Percentiles rank a stretch among this genome's conserved stretches.
phyloP scores from a whole-genome alignment of 2,888 invertebrate genomes.

The Drosophila aldrichi region DNA sequence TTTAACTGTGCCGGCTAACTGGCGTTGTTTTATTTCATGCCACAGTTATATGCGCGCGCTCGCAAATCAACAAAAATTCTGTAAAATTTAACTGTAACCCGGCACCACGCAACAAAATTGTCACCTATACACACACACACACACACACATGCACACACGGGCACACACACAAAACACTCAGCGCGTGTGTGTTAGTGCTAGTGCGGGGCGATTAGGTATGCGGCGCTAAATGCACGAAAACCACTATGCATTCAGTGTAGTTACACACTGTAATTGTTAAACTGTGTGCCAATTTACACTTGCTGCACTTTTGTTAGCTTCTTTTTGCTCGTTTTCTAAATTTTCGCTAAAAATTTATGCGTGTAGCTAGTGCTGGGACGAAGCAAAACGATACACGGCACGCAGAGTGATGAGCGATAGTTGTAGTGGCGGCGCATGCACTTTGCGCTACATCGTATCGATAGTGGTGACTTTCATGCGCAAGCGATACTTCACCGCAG shows the following conservation, averaged over 20 bases:
- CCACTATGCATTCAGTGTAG: conserved; percentile 10
- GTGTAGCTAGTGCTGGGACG: conserved; percentile 58
- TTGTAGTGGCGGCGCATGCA: conserved; percentile 24
- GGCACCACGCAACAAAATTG: conserved; percentile 77
- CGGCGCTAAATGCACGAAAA: conserved; percentile 24
- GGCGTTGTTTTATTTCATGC: conserved; percentile 55
- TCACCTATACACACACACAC: conserved; percentile 68
- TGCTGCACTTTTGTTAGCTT: conserved; percentile 31
- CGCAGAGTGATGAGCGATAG: conserved; percentile 32
- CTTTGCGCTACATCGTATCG: conserved; percentile 28
- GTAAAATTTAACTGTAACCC: conserved; percentile 71
- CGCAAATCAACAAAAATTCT: conserved; percentile 62
- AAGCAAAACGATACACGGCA: conserved; percentile 48
- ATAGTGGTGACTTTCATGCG: conserved; percentile 5
- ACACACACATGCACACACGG: conserved; percentile 32
- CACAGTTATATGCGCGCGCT: conserved; percentile 45
- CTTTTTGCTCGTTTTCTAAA: conserved; percentile 23
- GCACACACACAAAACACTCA: conserved; percentile 35
- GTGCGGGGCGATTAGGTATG: conserved; percentile 34
- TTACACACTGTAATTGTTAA: conserved; percentile 18
- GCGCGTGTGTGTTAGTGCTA: conserved; percentile 34
- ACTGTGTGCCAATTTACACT: conserved; percentile 19
- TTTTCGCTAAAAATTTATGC: conserved; percentile 65
- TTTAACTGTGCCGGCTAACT: conserved; percentile 40
- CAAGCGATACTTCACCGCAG: background rate